These are phyloP conservation scores for Argynnis bischoffii DNA, from an alignment of 2,888 invertebrate species.

Conservation along the genomic window DNA sequence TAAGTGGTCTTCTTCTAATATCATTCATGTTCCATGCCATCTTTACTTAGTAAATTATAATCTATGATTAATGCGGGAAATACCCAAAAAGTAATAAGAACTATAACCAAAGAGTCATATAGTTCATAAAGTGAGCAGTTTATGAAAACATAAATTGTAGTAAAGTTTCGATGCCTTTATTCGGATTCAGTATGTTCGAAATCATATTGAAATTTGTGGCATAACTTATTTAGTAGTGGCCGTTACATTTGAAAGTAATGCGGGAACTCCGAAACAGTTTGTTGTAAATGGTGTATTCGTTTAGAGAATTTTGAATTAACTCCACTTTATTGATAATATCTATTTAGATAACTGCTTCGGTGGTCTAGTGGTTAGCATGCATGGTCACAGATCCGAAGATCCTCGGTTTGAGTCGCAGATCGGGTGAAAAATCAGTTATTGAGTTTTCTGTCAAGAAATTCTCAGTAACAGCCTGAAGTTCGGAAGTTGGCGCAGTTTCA, in stretches of 20 bases:
- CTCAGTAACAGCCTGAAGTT: too few relatives aligned
- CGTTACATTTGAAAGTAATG: slow-evolving; percentile 7
- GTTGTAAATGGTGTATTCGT: background rate
- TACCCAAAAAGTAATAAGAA: slow-evolving; percentile 13
- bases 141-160: slow-evolving; percentile 31
- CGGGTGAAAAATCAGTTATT: too few relatives aligned
- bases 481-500: too few relatives aligned
- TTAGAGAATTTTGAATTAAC: background rate
- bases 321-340: too few relatives aligned
- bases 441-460: too few relatives aligned
- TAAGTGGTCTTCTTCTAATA: too few relatives aligned
- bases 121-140: slow-evolving; percentile 28
- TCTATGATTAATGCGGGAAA: background rate
- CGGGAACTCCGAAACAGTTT: background rate
- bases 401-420: too few relatives aligned
- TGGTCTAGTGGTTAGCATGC: too few relatives aligned
- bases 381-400: too few relatives aligned
- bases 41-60: background rate
- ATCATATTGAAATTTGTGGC: background rate
- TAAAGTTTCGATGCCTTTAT: slow-evolving; percentile 10
- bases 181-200: background rate
- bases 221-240: slow-evolving; percentile 1
- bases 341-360: too few relatives aligned
- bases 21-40: background rate
- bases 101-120: slow-evolving; percentile 16